Evolutionary conservation across 2,888 invertebrate species (phyloP).

Genomic region (Epirrhoe alternata): DNA sequence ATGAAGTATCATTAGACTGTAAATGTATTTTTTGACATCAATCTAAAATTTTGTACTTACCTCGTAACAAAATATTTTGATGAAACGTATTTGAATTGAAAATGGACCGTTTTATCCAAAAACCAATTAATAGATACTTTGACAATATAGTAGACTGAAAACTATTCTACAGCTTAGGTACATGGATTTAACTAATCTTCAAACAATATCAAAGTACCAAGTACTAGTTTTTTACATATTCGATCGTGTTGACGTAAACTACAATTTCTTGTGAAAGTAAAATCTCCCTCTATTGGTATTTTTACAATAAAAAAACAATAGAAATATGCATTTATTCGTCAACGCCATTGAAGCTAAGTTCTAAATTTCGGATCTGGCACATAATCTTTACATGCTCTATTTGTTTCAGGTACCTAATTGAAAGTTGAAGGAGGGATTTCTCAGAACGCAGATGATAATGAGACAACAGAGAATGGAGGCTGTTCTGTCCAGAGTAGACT

Average conservation of each 20-base stretch:
- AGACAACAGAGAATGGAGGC: conserved; percentile 63
- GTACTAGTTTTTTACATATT: too few species aligned
- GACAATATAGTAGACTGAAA: too few species aligned
- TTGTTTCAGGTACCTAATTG: conserved; percentile 67
- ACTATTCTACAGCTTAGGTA: neutral
- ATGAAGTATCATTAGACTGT: too few species aligned
- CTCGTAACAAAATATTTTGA: too few species aligned
- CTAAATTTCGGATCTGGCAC: neutral
- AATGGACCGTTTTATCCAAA: neutral
- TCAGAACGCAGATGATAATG: conserved; percentile 56
- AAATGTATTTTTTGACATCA: too few species aligned
- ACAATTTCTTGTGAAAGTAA: too few species aligned
- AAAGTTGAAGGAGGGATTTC: conserved; percentile 53
- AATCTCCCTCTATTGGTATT: neutral
- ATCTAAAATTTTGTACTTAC: too few species aligned
- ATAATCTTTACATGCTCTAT: neutral
- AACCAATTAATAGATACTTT: too few species aligned
- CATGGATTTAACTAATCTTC: neutral
- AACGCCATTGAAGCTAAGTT: neutral
- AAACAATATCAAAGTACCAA: too few species aligned
- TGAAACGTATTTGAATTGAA: neutral
- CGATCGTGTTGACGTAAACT: too few species aligned
- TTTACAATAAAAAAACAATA: neutral
- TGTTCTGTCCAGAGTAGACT: conserved; percentile 67
- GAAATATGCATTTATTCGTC: neutral